phyloP scores from a whole-genome alignment of 2,113 vertebrate genomes.

The Diadophis punctatus region DNA sequence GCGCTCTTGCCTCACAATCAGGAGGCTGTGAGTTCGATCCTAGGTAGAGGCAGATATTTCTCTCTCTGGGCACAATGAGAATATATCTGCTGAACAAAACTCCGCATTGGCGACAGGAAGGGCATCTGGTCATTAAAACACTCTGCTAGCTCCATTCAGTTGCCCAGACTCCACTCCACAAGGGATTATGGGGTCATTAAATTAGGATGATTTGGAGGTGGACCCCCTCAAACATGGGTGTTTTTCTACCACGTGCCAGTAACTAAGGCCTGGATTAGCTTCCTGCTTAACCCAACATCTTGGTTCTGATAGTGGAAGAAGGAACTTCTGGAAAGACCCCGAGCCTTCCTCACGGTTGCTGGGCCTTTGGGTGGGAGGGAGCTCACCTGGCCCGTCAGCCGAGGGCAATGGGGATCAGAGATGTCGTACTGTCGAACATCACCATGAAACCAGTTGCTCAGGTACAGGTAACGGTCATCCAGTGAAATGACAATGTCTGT shows the following conservation, averaged over 20 bases:
- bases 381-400: conserved; percentile 82
- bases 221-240: neutral
- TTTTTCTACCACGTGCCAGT: neutral
- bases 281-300: neutral
- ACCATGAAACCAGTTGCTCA: conserved; percentile 92
- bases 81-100: too few relatives aligned
- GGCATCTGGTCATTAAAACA: too few relatives aligned
- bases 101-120: too few relatives aligned
- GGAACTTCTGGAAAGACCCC: too few relatives aligned
- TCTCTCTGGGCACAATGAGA: too few relatives aligned
- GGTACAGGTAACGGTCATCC: conserved; percentile 88
- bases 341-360: neutral
- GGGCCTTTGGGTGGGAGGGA: neutral
- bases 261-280: neutral
- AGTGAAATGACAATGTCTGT: conserved; percentile 87
- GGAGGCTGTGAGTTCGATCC: too few relatives aligned
- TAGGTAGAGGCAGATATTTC: too few relatives aligned
- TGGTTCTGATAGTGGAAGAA: neutral
- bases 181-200: too few relatives aligned
- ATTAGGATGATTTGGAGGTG: neutral
- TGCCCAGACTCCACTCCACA: too few relatives aligned
- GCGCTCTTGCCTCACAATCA: too few relatives aligned
- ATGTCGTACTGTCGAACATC: conserved; percentile 93
- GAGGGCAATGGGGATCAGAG: conserved; percentile 73
- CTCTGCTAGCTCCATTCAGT: too few relatives aligned